A percentile compares a stretch with the other conserved stretches of the same genome.
Evolutionary conservation across 2,113 vertebrate genomes (phyloP).

Genomic region (Odocoileus hemionus): DNA sequence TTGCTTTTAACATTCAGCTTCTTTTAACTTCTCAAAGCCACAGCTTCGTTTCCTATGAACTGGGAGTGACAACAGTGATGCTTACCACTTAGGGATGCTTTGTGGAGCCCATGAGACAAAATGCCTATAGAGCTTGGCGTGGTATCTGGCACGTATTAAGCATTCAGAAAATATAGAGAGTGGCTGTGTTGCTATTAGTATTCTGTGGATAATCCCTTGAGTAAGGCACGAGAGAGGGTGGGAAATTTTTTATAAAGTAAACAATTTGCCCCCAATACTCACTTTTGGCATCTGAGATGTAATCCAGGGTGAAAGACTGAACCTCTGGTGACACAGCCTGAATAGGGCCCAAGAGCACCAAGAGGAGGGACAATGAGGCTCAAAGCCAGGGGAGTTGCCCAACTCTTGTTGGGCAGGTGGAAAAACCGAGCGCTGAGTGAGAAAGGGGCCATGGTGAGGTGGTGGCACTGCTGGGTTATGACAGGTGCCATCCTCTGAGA

Average conservation of each 20-base stretch:
- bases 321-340: neutral
- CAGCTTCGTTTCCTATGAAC: neutral
- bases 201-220: neutral
- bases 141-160: rapidly evolving
- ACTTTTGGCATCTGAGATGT: neutral
- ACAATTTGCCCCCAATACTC: neutral
- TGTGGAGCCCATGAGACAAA: neutral
- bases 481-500: neutral
- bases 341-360: neutral
- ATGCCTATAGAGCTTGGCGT: neutral
- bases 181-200: no score
- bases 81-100: neutral
- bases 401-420: neutral
- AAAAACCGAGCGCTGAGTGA: neutral
- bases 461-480: neutral
- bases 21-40: neutral
- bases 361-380: neutral
- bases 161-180: neutral
- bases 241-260: neutral
- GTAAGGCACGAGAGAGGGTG: neutral
- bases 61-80: neutral
- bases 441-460: neutral
- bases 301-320: neutral
- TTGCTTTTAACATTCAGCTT: neutral
- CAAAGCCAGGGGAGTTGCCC: neutral